Conservation (phyloP, 2,888 invertebrate species). For the Synergus gifuensis region DNA sequence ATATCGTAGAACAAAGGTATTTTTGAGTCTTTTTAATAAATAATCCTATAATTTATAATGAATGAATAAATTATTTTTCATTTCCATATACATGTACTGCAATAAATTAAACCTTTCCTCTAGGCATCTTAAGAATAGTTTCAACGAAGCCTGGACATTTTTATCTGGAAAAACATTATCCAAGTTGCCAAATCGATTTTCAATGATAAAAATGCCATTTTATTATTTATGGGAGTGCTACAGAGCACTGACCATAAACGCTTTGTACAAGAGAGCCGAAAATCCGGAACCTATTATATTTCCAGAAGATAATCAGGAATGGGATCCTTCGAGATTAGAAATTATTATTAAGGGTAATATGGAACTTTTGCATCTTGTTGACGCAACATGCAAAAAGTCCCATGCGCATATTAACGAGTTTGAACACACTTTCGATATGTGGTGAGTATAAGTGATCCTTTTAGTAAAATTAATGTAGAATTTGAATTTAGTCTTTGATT, state of each 20-base stretch:
- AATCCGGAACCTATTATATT: constrained; percentile 43
- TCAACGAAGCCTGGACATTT: constrained; percentile 59
- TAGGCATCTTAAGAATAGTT: constrained; percentile 64
- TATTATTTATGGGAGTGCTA: constrained; percentile 70
- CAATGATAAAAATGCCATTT: constrained; percentile 67
- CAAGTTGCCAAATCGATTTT: constrained; percentile 59
- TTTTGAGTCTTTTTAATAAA: background rate
- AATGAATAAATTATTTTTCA: background rate
- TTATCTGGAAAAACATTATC: constrained; percentile 52
- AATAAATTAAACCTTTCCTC: constrained; percentile 46
- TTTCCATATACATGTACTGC: background rate
- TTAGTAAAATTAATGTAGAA: constrained; percentile 17
- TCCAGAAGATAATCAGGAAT: constrained; percentile 43
- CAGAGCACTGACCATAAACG: constrained; percentile 56
- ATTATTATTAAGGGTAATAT: constrained; percentile 54
- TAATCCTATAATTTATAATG: background rate
- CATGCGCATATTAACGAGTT: constrained; percentile 62
- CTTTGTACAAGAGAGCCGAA: constrained; percentile 48
- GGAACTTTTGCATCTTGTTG: constrained; percentile 62
- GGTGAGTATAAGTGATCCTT: constrained; percentile 51
- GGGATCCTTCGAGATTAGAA: constrained; percentile 40
- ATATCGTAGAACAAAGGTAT: constrained; percentile 67
- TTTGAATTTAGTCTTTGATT: background rate
- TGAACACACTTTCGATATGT: constrained; percentile 62
- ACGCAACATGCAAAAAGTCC: constrained; percentile 57